Percentiles rank a stretch among this genome's conserved stretches.
Evolutionary conservation across 2,113 vertebrate genomes (phyloP).

Genomic region (Motacilla alba): DNA sequence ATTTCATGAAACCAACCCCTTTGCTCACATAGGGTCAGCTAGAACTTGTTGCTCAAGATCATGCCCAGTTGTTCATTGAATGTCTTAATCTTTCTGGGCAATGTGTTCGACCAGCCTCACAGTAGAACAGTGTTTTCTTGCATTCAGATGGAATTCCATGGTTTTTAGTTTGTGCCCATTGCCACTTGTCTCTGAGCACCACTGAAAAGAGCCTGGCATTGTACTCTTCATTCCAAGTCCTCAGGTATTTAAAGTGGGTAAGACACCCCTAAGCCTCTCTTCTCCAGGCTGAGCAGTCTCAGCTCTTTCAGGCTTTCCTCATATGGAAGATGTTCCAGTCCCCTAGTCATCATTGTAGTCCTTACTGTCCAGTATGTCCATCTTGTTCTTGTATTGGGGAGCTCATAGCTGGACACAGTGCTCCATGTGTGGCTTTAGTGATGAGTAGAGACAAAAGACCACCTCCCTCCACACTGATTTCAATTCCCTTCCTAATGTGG

Average conservation of each 20-base stretch:
- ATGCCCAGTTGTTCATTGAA: not conserved
- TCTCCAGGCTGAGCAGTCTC: not conserved
- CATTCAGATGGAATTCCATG: not conserved
- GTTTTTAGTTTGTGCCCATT: not conserved
- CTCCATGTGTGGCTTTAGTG: not conserved
- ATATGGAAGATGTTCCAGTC: not conserved
- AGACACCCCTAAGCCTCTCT: not conserved
- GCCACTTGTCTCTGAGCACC: not conserved
- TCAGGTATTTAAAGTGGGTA: not conserved
- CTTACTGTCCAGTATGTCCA: not conserved
- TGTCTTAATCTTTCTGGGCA: not conserved
- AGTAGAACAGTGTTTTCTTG: not conserved
- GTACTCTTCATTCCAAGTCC: not conserved
- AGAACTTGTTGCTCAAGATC: not conserved
- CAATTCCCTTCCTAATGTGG: not conserved
- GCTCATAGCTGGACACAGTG: not conserved
- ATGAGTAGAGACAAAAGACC: not conserved
- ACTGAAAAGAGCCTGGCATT: not conserved
- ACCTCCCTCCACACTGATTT: not conserved
- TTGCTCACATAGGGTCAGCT: not conserved
- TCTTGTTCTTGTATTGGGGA: not conserved
- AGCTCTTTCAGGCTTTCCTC: not conserved
- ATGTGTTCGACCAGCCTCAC: not conserved
- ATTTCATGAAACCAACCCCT: not conserved
- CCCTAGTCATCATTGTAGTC: not conserved